phyloP scores from a whole-genome alignment of 2,888 invertebrate species.

The Lacanobia oleracea region DNA sequence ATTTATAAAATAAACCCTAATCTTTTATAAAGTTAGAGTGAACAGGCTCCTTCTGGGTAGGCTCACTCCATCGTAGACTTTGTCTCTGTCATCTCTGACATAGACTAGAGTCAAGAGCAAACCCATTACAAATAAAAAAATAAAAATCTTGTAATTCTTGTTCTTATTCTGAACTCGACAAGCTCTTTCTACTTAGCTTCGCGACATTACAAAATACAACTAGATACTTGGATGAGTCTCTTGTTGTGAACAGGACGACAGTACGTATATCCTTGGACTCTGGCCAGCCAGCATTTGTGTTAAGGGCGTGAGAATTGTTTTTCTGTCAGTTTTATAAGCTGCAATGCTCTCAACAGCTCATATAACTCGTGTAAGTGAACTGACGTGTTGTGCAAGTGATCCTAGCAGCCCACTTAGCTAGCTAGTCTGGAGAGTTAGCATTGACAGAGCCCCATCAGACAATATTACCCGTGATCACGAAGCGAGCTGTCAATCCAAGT shows the following conservation, averaged over 20 bases:
- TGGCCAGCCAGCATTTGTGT: not conserved
- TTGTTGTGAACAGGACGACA: not conserved
- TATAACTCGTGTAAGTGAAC: not conserved
- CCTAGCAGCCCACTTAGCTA: not conserved
- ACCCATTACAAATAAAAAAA: no score
- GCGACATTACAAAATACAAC: conserved; percentile 3
- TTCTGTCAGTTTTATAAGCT: conserved; percentile 20
- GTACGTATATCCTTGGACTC: conserved; percentile 10
- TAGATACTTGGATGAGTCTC: not conserved
- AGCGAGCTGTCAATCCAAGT: no score
- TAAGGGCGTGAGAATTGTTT: conserved; percentile 5
- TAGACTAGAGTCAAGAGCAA: no score
- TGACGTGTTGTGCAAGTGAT: not conserved
- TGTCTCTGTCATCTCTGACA: no score
- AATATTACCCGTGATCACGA: not conserved
- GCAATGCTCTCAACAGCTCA: conserved; percentile 13
- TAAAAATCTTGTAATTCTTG: no score
- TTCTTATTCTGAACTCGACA: not conserved
- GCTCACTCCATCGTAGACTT: no score
- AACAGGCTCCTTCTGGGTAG: no score
- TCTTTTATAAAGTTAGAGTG: no score
- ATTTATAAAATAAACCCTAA: no score
- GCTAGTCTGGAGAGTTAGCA: not conserved
- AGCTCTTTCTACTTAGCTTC: not conserved
- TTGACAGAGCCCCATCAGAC: not conserved